Conservation (phyloP, 2,888 invertebrate species). For the Cerastoderma edule region DNA sequence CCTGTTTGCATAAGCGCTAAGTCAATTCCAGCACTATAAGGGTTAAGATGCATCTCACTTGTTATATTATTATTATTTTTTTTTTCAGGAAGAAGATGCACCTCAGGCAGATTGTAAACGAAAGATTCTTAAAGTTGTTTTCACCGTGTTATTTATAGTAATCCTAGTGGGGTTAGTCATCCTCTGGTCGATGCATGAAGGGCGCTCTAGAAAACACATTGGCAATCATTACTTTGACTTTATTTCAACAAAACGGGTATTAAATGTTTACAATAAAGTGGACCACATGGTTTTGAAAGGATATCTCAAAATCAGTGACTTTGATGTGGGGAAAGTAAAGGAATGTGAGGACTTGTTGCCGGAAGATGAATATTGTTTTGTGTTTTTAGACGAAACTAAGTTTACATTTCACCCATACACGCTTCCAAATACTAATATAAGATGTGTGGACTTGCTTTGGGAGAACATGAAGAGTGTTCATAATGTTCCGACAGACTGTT, state of each 20-base stretch:
- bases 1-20: no score
- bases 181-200: constrained; percentile 69
- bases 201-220: constrained; percentile 56
- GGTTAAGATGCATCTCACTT: no score
- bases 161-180: constrained; percentile 69
- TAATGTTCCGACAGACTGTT: constrained; percentile 60
- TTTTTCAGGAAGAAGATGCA: constrained; percentile 58
- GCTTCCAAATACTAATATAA: constrained; percentile 41
- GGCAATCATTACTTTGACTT: constrained; percentile 64
- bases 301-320: constrained; percentile 44
- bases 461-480: constrained; percentile 45
- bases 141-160: constrained; percentile 63
- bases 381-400: constrained; percentile 53
- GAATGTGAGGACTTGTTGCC: constrained; percentile 48
- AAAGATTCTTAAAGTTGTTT: constrained; percentile 61
- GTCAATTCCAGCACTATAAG: background rate
- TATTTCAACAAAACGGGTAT: constrained; percentile 55
- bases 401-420: constrained; percentile 51
- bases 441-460: constrained; percentile 62
- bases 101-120: constrained; percentile 56
- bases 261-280: constrained; percentile 55
- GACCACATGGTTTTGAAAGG: constrained; percentile 56
- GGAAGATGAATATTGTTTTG: constrained; percentile 56
- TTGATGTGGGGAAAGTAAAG: constrained; percentile 45
- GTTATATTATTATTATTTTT: background rate